These are phyloP conservation scores for Agriopis marginaria DNA, from an alignment of 2,888 invertebrate genomes.

Conservation along the genomic window DNA sequence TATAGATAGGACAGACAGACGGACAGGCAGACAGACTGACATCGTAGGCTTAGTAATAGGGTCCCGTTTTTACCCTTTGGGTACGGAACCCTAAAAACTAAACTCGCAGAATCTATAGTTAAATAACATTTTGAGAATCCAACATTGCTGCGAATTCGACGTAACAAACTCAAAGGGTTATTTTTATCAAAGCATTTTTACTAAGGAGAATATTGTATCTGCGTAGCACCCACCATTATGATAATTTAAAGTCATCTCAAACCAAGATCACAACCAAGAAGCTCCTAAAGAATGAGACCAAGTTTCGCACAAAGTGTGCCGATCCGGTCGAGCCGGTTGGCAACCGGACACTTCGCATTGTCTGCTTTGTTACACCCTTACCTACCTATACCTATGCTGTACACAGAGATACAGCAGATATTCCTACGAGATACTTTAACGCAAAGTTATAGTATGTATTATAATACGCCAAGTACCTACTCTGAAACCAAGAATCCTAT, in stretches of 20 bases:
- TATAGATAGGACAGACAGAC: too few relatives aligned
- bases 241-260: neutral
- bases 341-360: conserved; percentile 50
- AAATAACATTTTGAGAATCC: too few relatives aligned
- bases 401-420: conserved; percentile 3
- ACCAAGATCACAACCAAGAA: conserved; percentile 8
- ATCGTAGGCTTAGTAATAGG: too few relatives aligned
- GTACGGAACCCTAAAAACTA: too few relatives aligned
- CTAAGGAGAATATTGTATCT: neutral
- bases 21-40: too few relatives aligned
- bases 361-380: conserved; percentile 40
- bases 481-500: too few relatives aligned
- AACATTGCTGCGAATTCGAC: too few relatives aligned
- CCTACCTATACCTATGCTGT: neutral
- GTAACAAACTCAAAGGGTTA: too few relatives aligned
- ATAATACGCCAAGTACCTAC: too few relatives aligned
- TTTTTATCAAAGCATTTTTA: too few relatives aligned
- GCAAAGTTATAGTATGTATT: neutral
- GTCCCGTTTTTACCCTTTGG: too few relatives aligned
- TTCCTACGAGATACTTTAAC: neutral
- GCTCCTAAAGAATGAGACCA: conserved; percentile 10
- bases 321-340: conserved; percentile 54
- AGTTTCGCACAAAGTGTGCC: conserved; percentile 35
- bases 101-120: too few relatives aligned
- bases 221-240: neutral